These are phyloP conservation scores for Teleogryllus oceanicus DNA, from an alignment of 2,888 invertebrate species.

Conservation along the genomic window DNA sequence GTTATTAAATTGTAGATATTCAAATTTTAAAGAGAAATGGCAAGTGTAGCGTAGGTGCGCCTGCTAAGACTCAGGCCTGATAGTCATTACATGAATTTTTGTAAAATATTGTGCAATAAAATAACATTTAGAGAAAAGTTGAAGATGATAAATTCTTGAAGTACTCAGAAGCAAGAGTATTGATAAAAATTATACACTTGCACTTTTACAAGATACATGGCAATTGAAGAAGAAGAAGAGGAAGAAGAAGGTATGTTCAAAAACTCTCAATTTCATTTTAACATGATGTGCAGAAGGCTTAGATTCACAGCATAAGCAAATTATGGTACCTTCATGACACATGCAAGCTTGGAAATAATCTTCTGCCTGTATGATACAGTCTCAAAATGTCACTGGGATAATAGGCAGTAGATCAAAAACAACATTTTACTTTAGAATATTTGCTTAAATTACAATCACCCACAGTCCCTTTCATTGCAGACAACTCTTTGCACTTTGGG, in stretches of 20 bases:
- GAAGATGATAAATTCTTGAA: not conserved
- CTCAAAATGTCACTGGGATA: not conserved
- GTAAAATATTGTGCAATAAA: conserved; percentile 9
- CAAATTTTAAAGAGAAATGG: not conserved
- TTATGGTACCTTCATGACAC: no score
- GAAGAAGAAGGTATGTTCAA: no score
- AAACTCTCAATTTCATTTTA: no score
- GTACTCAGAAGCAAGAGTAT: not conserved
- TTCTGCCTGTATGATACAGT: not conserved
- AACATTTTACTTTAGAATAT: conserved; percentile 4
- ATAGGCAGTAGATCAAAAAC: not conserved
- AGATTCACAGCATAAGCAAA: no score
- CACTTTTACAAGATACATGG: not conserved
- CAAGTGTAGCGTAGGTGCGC: not conserved
- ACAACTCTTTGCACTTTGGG: conserved; percentile 1
- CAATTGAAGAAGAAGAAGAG: no score
- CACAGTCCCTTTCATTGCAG: not conserved
- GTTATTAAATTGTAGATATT: not conserved
- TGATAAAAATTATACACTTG: not conserved
- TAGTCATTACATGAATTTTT: not conserved
- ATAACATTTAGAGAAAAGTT: not conserved
- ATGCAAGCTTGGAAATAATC: not conserved
- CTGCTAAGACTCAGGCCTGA: not conserved
- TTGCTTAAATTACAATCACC: not conserved
- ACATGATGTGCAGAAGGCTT: no score